Conservation (phyloP, 2,113 vertebrate species). For the Panthera tigris region DNA sequence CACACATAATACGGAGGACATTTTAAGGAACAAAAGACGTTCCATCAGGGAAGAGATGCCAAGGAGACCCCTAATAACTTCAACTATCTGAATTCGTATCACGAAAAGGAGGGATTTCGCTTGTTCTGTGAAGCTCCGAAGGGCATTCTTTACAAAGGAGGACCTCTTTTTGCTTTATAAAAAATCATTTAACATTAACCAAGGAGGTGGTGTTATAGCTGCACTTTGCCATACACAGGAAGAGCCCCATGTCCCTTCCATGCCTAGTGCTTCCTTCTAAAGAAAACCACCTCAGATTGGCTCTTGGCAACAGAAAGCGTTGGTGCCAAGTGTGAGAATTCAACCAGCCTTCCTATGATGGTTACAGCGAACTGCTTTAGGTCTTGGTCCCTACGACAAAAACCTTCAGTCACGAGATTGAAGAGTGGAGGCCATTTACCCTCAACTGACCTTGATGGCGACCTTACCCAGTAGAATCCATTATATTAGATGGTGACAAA, state of each 20-base stretch:
- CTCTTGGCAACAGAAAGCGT: not conserved
- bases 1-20: accelerated
- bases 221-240: not conserved
- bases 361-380: not conserved
- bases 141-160: not conserved
- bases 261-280: not conserved
- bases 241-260: not conserved
- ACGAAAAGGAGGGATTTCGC: not conserved
- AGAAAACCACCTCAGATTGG: not conserved
- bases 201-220: not conserved
- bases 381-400: not conserved
- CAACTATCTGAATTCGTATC: not conserved
- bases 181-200: not conserved
- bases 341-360: not conserved
- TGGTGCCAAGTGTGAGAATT: not conserved
- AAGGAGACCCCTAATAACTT: not conserved
- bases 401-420: not conserved
- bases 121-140: not conserved
- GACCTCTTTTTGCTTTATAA: not conserved
- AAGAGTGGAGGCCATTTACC: not conserved
- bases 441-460: not conserved
- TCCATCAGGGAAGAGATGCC: not conserved
- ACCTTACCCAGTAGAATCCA: not conserved
- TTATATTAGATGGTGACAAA: not conserved
- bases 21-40: not conserved